Percentiles rank a stretch among this genome's conserved stretches.
Evolutionary conservation across 2,888 invertebrate genomes (phyloP).

Genomic region (Aethes cnicana): DNA sequence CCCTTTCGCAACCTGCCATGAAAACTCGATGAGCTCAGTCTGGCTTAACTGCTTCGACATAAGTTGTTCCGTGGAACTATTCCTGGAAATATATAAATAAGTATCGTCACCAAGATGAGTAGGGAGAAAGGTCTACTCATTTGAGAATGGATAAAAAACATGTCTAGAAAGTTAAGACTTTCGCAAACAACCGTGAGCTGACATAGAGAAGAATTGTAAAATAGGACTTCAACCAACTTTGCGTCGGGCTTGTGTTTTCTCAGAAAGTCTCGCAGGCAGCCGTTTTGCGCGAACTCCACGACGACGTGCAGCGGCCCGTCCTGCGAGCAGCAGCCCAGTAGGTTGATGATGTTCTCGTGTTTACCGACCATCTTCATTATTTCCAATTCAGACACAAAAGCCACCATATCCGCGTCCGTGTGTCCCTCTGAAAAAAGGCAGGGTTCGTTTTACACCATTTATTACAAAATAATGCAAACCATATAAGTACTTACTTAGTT

Average conservation of each 20-base stretch:
- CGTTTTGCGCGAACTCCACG: conserved; percentile 94
- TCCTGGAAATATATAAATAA: not conserved
- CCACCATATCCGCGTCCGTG: conserved; percentile 97
- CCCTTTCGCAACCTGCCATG: conserved; percentile 97
- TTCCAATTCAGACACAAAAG: conserved; percentile 98
- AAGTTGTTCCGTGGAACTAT: conserved; percentile 65
- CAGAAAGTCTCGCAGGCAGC: conserved; percentile 96
- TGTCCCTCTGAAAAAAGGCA: conserved; percentile 93
- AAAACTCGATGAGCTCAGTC: conserved; percentile 96
- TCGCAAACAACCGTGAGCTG: too few species aligned
- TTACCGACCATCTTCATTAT: conserved; percentile 99
- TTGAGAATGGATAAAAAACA: too few species aligned
- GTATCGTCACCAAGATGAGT: not conserved
- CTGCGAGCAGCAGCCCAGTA: conserved; percentile 98
- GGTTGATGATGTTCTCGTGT: conserved; percentile 98
- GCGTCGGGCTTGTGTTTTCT: conserved; percentile 88
- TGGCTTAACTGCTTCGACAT: conserved; percentile 91
- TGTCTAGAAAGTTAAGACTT: too few species aligned
- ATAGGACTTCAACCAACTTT: too few species aligned
- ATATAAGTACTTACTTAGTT: too few species aligned
- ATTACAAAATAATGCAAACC: too few species aligned
- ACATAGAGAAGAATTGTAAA: too few species aligned
- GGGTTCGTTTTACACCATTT: too few species aligned
- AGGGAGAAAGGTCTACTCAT: too few species aligned
- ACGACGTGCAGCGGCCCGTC: conserved; percentile 94